phyloP scores from a whole-genome alignment of 2,888 invertebrate species.

The Tricholauxania praeusta region DNA sequence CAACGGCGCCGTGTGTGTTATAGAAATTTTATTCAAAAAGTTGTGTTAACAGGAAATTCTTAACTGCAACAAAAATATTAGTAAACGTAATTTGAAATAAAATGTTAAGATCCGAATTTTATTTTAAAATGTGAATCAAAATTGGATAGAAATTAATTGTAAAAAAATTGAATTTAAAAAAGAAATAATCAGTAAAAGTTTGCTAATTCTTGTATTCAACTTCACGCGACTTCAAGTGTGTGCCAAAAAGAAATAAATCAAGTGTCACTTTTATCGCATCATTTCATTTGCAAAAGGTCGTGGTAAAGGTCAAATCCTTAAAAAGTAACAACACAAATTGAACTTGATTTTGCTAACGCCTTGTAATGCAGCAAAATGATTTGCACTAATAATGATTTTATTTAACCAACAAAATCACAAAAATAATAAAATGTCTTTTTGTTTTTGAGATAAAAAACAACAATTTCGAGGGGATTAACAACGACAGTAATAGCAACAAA shows the following conservation, averaged over 20 bases:
- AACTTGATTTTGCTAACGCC: too few relatives aligned
- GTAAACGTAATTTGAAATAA: too few relatives aligned
- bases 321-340: too few relatives aligned
- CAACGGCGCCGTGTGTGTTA: conserved; percentile 22
- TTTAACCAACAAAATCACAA: neutral
- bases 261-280: neutral
- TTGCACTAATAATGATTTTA: conserved; percentile 2
- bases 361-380: neutral
- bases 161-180: neutral
- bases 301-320: conserved; percentile 25
- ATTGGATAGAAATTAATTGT: neutral
- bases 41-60: conserved; percentile 15
- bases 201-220: too few relatives aligned
- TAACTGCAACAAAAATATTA: neutral
- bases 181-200: neutral
- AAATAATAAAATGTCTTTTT: too few relatives aligned
- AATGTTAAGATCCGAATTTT: too few relatives aligned
- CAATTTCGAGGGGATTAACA: conserved; percentile 14
- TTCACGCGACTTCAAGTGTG: too few relatives aligned
- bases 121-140: too few relatives aligned
- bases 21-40: neutral
- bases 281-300: conserved; percentile 15
- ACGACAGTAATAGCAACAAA: neutral
- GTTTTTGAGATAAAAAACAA: neutral
- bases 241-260: too few relatives aligned